Conservation (phyloP, 2,797 vertebrate genomes). For the Sebastes goodei region DNA sequence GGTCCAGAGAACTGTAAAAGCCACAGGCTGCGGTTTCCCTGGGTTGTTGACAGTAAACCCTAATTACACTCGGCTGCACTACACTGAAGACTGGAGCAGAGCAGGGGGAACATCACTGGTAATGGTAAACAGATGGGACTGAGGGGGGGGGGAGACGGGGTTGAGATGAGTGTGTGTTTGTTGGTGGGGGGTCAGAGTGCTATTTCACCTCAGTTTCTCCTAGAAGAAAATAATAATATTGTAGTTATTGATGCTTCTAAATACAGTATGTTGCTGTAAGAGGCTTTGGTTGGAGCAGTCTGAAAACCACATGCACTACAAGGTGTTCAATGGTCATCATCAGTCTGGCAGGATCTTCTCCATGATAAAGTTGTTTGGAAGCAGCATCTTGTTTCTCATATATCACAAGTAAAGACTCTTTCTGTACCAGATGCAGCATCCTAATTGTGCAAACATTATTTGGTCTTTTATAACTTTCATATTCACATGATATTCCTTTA, state of each 20-base stretch:
- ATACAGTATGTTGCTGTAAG: not conserved
- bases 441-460: too few relatives aligned
- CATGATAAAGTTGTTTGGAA: not conserved
- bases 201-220: not conserved
- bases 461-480: slow-evolving; percentile 9
- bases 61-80: slow-evolving; percentile 77
- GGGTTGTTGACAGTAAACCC: slow-evolving; percentile 80
- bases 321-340: too few relatives aligned
- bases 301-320: too few relatives aligned
- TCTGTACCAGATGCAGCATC: too few relatives aligned
- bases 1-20: slow-evolving; percentile 64
- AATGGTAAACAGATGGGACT: slow-evolving; percentile 79
- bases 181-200: slow-evolving; percentile 12
- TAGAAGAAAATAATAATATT: fast-evolving
- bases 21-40: slow-evolving; percentile 74
- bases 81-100: slow-evolving; percentile 55
- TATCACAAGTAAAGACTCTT: not conserved
- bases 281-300: not conserved
- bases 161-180: slow-evolving; percentile 50
- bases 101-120: slow-evolving; percentile 63
- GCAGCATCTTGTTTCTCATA: not conserved
- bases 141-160: slow-evolving; percentile 17
- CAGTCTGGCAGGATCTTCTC: not conserved
- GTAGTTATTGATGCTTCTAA: not conserved
- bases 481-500: slow-evolving; percentile 1